Evolutionary conservation across 2,888 invertebrate species (phyloP).

Genomic region (Epirrhoe tristata): DNA sequence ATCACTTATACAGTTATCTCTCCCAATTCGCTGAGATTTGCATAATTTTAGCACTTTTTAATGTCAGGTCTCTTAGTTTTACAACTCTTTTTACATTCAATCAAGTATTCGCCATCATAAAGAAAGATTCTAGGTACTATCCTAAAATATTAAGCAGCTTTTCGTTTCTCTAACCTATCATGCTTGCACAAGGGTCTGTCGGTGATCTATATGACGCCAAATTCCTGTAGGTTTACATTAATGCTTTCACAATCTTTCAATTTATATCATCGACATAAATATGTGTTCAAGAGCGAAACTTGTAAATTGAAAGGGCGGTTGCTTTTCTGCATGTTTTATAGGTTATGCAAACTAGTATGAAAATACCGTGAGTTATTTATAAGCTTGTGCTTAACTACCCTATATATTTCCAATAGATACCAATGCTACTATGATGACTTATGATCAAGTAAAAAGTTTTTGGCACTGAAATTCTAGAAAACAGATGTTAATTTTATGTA

Average conservation of each 20-base stretch:
- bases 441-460: too few species aligned
- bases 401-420: too few species aligned
- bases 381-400: not conserved
- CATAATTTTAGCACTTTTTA: constrained; percentile 32
- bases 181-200: not conserved
- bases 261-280: constrained; percentile 9
- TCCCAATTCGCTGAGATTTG: constrained; percentile 28
- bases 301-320: constrained; percentile 16
- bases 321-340: constrained; percentile 16
- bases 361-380: not conserved
- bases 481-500: too few species aligned
- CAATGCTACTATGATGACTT: too few species aligned
- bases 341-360: constrained; percentile 11
- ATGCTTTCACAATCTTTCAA: constrained; percentile 2
- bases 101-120: not conserved
- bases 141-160: too few species aligned
- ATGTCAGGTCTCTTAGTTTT: constrained; percentile 11
- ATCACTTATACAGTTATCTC: constrained; percentile 29
- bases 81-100: not conserved
- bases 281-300: constrained; percentile 13
- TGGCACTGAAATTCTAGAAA: too few species aligned
- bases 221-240: not conserved
- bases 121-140: too few species aligned
- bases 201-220: constrained; percentile 16
- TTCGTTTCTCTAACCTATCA: not conserved